A percentile compares a stretch with the other conserved stretches of the same genome.
These are phyloP conservation scores for Calameuta idolon DNA, from an alignment of 2,888 invertebrate species.

Conservation along the genomic window DNA sequence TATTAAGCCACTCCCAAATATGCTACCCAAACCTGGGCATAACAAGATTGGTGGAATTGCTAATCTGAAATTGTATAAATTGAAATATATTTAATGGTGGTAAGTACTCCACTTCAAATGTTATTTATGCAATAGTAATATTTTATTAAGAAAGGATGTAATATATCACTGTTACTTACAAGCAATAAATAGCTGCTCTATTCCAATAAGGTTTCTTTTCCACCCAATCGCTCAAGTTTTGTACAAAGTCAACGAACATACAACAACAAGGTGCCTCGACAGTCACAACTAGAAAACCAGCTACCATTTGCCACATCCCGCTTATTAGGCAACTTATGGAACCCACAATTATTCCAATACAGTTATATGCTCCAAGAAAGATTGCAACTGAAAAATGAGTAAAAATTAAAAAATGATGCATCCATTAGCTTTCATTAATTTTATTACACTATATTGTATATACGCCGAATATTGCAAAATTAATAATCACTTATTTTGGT, in stretches of 20 bases:
- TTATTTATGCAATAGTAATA: neutral
- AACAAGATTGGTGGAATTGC: conserved; percentile 85
- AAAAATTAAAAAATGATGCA: conserved; percentile 37
- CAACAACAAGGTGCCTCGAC: conserved; percentile 98
- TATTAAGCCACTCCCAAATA: conserved; percentile 90
- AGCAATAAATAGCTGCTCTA: conserved; percentile 85
- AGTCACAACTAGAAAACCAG: conserved; percentile 88
- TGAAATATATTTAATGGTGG: neutral
- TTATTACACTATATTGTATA: neutral
- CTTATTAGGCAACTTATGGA: conserved; percentile 77
- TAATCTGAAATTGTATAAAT: conserved; percentile 71
- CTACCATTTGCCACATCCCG: conserved; percentile 88
- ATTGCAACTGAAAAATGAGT: conserved; percentile 79
- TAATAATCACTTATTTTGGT: neutral
- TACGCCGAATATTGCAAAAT: neutral
- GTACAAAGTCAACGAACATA: conserved; percentile 94
- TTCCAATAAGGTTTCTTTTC: conserved; percentile 91
- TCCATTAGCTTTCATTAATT: neutral
- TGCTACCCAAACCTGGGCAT: conserved; percentile 79
- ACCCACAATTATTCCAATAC: conserved; percentile 75
- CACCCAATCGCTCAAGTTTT: conserved; percentile 84
- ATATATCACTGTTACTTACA: conserved; percentile 73
- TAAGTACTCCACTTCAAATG: neutral
- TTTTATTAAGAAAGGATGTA: neutral
- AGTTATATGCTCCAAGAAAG: conserved; percentile 83